Conservation (phyloP, 2,888 invertebrate genomes). For the Lomographa bimaculata region DNA sequence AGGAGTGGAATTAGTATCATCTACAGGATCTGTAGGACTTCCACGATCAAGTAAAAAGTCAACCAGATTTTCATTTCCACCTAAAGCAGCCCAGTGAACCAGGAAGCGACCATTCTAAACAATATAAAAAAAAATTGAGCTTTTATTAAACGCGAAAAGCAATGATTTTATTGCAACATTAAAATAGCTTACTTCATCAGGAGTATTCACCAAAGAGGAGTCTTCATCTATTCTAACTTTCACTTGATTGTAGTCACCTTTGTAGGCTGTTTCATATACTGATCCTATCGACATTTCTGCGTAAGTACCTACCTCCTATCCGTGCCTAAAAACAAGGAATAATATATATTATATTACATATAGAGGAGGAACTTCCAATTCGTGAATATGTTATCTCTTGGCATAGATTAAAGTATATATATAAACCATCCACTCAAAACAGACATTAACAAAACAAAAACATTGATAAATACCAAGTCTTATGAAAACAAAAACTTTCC, state of each 20-base stretch:
- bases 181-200: conserved; percentile 65
- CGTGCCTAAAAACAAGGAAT: no score
- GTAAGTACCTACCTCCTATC: no score
- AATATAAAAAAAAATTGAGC: neutral
- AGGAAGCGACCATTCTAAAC: conserved; percentile 75
- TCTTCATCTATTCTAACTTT: conserved; percentile 85
- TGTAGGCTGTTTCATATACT: conserved; percentile 87
- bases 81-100: conserved; percentile 91
- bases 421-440: no score
- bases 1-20: conserved; percentile 91
- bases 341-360: no score
- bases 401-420: no score
- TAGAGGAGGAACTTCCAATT: no score
- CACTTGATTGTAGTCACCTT: conserved; percentile 87
- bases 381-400: no score
- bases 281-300: conserved; percentile 74
- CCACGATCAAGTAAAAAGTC: conserved; percentile 86
- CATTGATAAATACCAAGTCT: no score
- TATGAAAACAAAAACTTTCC: no score
- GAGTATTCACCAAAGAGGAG: conserved; percentile 44
- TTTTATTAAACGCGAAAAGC: no score
- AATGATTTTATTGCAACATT: no score
- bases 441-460: no score
- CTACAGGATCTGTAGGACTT: conserved; percentile 86
- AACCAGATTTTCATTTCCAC: conserved; percentile 90